Base-by-base conservation (phyloP, 2,113 vertebrate species). In the Zosterops hypoxanthus region DNA sequence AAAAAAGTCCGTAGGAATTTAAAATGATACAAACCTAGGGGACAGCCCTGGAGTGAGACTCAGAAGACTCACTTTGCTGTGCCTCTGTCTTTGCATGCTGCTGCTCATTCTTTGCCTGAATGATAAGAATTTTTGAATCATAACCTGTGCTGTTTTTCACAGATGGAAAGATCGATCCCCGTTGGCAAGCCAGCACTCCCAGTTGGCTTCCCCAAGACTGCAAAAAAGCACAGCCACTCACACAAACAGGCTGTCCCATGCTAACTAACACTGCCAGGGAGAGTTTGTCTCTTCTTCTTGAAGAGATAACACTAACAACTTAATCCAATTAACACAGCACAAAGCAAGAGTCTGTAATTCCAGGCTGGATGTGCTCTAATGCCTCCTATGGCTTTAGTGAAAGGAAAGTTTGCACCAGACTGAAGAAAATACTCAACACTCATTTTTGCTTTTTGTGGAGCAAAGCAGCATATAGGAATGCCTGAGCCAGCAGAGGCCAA, bases 241-340 rank as follows among this genome's bases (percentile, higher is more conserved):
- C 4, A 20, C 21, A 49, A 68, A 55, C 23, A 49, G 52, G 44
- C 17, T 25, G 22, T 41, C 69, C 82, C 47, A 25, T 3, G 11
- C 60, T 17, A 63, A 53, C 34, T 9, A 64, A n/a, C 28, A 26
- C 3, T 44, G 31, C 36, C 68, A 66, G 50, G 44, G 49, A 85
- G 63, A 86, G 59, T 49, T 77, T 57, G 33, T 39, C 79, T 72
- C 61, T 42, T 70, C 85, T 49, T 66, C 70, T 41, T 23, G 23
- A 73, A 25, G 42, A 94, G 78, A 34, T 71, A 95, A 63, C 46
- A 36, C 44, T 60, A 91, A 94, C 75, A 77, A 83, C 50, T 86
- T 88, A 88, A 93, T 86, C 82, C 90, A 86, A 86, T 93, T 82
- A 93, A 86, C 76, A 50, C 36, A 76, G 82, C 76, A 91, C 86